Evolutionary conservation across 2,888 invertebrate genomes (phyloP), one percentile per base, ranked within the genome.

Genomic region (Halictus ligatus): DNA sequence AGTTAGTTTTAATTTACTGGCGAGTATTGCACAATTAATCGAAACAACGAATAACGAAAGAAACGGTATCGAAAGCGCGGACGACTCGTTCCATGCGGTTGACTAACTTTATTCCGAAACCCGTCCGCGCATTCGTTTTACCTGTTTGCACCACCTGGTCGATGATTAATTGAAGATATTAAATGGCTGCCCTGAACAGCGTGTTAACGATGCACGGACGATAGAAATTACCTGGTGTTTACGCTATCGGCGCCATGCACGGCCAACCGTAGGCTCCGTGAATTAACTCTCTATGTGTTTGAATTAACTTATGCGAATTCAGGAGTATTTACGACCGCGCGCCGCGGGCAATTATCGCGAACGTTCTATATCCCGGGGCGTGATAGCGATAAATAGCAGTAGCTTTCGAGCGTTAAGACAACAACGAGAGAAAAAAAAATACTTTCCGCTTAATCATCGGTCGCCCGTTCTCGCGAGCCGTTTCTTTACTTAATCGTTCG

Each of bases 111-210:
- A 86, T 85, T 86, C 50, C 54, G 48, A 85, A 69, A 64, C 75
- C 50, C 73, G n/a, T 58, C 71, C 75, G 74, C 75, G 75, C 83
- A 84, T 83, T 80, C 72, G 83, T 81, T 78, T 80, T 75, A 48
- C 58, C 81, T 72, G 71, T 88, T 88, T 75, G 80, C 78, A 48
- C 74, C 80, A 77, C 71, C 84, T 80, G 82, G 67, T 77, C 75
- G 67, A 60, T 89, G 86, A 89, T 89, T 89, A 89, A 89, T 89
- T 84, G 81, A 88, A 79, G 25, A 50, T 40, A 85, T 83, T 86
- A 80, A 81, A 78, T 74, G n/a, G 80, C 69, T 71, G 48, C 75
- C 76, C 21, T 12, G 80, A 76, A 80, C 75, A 58, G 71, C 72
- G 81, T 64, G 69, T 67, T 81, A 75, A 75, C 64, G 69, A 78